These are phyloP conservation scores for Myocastor coypus DNA, from an alignment of 2,113 vertebrate genomes.

Conservation along the genomic window DNA sequence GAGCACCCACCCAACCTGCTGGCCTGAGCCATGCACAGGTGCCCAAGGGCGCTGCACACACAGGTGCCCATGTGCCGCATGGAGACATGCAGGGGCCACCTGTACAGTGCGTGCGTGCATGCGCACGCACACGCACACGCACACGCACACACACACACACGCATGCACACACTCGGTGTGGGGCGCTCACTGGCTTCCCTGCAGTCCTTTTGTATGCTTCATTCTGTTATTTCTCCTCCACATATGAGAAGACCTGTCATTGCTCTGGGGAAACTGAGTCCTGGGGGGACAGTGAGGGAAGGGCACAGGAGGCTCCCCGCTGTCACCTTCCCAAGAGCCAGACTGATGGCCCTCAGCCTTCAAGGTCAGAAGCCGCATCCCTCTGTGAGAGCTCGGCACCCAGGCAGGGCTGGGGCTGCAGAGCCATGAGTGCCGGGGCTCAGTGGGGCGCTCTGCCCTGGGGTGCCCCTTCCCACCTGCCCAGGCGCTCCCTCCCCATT, in stretches of 20 bases:
- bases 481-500: neutral
- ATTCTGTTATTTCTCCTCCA: neutral
- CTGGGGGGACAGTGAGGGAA: neutral
- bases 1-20: neutral
- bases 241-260: neutral
- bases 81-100: neutral
- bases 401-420: neutral
- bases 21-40: neutral
- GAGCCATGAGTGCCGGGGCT: neutral
- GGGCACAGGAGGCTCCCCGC: neutral
- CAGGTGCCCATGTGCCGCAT: neutral
- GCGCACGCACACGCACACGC: too few relatives aligned
- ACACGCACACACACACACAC: too few relatives aligned
- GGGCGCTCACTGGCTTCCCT: neutral
- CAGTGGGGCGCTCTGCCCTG: neutral
- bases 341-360: neutral
- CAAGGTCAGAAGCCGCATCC: neutral
- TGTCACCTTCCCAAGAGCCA: neutral
- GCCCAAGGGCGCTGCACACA: neutral
- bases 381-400: neutral
- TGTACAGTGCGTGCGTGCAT: accelerated
- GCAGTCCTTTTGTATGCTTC: neutral
- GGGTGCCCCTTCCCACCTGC: neutral
- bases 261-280: neutral
- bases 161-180: accelerated